phyloP scores from a whole-genome alignment of 2,888 invertebrate species.

The Aporophyla nigra region DNA sequence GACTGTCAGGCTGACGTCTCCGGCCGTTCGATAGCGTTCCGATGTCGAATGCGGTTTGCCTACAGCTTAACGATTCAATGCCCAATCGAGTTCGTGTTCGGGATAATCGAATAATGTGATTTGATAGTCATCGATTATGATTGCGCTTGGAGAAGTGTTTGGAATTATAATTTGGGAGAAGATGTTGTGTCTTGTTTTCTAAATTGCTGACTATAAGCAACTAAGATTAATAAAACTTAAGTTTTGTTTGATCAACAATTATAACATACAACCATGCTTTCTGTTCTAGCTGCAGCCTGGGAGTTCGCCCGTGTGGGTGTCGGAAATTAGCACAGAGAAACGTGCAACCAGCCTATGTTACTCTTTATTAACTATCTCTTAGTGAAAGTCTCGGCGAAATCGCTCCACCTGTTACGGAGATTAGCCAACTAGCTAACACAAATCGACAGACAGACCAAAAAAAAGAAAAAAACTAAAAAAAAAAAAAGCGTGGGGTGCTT shows the following conservation, averaged over 20 bases:
- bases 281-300: no score
- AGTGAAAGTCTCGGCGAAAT: no score
- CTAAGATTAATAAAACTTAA: background rate
- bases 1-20: constrained; percentile 53
- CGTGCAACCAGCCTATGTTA: no score
- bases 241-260: background rate
- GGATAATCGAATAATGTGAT: constrained; percentile 56
- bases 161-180: constrained; percentile 26
- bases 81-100: constrained; percentile 57
- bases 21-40: constrained; percentile 52
- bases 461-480: no score
- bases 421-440: no score
- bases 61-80: constrained; percentile 64
- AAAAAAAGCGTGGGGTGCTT: no score
- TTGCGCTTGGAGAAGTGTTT: constrained; percentile 34
- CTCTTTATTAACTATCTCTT: no score
- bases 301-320: no score
- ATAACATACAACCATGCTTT: rapidly evolving
- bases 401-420: no score
- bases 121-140: constrained; percentile 49
- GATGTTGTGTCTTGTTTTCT: background rate
- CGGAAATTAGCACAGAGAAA: no score
- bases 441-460: no score
- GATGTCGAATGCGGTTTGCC: constrained; percentile 60
- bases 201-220: background rate